Conservation (phyloP, 1,140 invertebrate species). For the Cyphomyrmex costatus region DNA sequence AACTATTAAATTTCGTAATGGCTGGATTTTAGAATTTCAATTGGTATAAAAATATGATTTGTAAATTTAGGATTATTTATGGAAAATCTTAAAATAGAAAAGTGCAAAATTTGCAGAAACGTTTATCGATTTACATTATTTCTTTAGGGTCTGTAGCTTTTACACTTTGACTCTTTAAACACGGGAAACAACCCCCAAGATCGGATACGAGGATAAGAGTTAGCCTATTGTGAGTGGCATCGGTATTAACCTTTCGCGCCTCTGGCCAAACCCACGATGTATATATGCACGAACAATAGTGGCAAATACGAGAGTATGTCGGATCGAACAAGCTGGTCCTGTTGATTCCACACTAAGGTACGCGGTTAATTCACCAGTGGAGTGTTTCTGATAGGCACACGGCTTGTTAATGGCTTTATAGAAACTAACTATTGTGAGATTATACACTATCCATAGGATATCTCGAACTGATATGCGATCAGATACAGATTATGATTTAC, state of each 20-base stretch:
- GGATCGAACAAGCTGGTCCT: conserved; percentile 34
- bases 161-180: conserved; percentile 15
- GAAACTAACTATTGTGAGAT: conserved; percentile 40
- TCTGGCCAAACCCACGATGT: conserved; percentile 2
- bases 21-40: background rate
- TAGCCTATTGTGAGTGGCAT: background rate
- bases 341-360: conserved; percentile 53
- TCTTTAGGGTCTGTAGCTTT: background rate
- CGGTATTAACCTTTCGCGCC: conserved; percentile 18
- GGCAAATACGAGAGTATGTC: conserved; percentile 32
- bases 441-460: conserved; percentile 2
- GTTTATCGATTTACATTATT: background rate
- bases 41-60: background rate
- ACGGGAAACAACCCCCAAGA: conserved; percentile 17
- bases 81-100: background rate
- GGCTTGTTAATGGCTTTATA: conserved; percentile 71
- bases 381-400: conserved; percentile 55
- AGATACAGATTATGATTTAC: background rate
- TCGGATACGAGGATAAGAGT: conserved; percentile 15
- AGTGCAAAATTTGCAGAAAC: background rate
- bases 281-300: conserved; percentile 33
- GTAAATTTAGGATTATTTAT: background rate
- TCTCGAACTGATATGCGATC: background rate
- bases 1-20: too few species aligned
- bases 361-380: conserved; percentile 44